Conservation (phyloP, 35 echinoderm and acorn worm genomes). For the Diadema setosum region DNA sequence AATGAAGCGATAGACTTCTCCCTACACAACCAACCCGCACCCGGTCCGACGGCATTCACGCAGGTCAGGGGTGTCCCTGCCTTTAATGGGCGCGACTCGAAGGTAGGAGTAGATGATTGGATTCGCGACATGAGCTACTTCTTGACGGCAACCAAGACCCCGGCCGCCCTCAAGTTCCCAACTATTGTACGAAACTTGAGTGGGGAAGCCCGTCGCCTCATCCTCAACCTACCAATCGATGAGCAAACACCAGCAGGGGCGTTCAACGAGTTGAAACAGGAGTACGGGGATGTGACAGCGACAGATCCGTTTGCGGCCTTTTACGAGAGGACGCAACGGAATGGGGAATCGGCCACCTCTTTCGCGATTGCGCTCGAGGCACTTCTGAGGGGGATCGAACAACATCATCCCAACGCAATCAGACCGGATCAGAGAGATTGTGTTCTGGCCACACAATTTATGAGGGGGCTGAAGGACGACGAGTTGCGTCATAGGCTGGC, state of each 20-base stretch:
- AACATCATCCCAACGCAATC: not conserved
- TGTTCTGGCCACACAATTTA: not conserved
- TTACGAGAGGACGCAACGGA: not conserved
- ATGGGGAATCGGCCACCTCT: not conserved
- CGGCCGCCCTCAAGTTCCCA: not conserved
- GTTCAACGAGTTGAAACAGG: not conserved
- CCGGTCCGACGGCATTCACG: not conserved
- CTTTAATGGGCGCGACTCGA: not conserved
- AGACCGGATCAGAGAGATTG: not conserved
- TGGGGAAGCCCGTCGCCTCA: not conserved
- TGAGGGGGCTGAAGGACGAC: not conserved
- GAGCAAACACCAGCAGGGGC: not conserved
- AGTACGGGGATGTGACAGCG: not conserved
- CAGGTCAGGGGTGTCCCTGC: constrained; percentile 6
- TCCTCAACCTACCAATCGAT: constrained; percentile 5
- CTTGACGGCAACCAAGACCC: not conserved
- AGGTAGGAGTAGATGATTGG: constrained; percentile 14
- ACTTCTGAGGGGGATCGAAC: not conserved
- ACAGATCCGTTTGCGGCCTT: not conserved
- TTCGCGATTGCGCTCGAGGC: not conserved
- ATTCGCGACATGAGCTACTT: constrained; percentile 2
- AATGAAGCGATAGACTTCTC: too few species aligned
- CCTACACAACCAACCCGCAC: too few species aligned
- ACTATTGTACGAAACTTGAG: constrained; percentile 31
- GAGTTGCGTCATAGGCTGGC: not conserved